Evolutionary conservation across 2,113 vertebrate genomes (phyloP), one percentile per base, ranked within the genome.

Genomic region (Ceyx melanurus): DNA sequence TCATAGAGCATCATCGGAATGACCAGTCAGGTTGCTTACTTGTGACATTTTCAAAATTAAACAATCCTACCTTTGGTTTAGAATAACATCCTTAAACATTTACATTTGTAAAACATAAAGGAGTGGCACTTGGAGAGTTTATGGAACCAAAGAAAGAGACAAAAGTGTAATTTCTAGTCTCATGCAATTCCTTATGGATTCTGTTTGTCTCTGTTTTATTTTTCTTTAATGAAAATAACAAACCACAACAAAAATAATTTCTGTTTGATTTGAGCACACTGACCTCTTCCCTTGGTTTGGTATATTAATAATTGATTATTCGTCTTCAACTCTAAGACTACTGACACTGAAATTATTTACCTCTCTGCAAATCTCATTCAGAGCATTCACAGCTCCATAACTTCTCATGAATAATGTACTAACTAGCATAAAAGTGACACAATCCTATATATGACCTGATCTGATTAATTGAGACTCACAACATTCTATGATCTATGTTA

Each of bases 371-470:
- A 75, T 74, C 86, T 83, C 65, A 33, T 31, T 89, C 76, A 60
- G 67, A 78, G 76, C 80, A 70, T 26, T 77, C 73, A 26, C 54
- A 86, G 61, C 81, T 67, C 83, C 70, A 67, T 81, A 93, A 75
- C 57, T 81, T 89, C 91, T 86, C 65, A 81, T 75, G 81, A 94
- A 92, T 92, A 78, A 93, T 68, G 83, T 26, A 74, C 73, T 56
- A 56, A 74, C 13, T 9, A 67, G 70, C 70, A 90, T 19, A 66
- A 89, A 89, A 5, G 21, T 90, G 89, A 67, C 92, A 90, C 48
- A 78, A 87, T 26, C 77, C 54, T 90, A 54, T 37, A 65, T 40
- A 70, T 51, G 66, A 57, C 61, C 61, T 72, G 67, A 84, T 71
- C 65, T 89, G 86, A 89, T 92, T 94, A 82, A 89, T 57, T 37